Conservation (phyloP, 2,797 vertebrate species). For the Melanotaenia maccullochi region DNA sequence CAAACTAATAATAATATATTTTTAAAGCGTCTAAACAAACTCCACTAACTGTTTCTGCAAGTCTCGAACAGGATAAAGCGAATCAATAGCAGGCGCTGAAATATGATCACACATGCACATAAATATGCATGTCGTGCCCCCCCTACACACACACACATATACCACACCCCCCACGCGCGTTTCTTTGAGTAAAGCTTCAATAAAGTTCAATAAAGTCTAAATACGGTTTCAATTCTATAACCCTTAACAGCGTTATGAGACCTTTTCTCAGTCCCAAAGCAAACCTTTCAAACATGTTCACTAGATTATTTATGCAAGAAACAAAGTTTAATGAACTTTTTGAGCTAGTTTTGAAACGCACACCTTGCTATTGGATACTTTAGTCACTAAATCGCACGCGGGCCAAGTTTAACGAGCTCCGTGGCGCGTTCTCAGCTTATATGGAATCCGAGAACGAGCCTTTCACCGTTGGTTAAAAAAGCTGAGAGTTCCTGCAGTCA, state of each 20-base stretch:
- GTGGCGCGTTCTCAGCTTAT: constrained; percentile 6
- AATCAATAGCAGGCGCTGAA: constrained; percentile 75
- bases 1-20: background rate
- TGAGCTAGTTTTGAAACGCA: constrained; percentile 23
- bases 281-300: background rate
- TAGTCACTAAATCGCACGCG: constrained; percentile 21
- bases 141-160: background rate
- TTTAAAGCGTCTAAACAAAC: background rate
- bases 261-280: background rate
- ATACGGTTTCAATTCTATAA: constrained; percentile 44
- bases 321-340: constrained; percentile 45
- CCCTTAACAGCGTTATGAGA: constrained; percentile 11
- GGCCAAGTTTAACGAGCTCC: constrained; percentile 7
- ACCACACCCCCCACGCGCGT: constrained; percentile 36
- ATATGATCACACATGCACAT: constrained; percentile 70
- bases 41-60: constrained; percentile 9
- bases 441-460: background rate
- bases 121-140: constrained; percentile 48
- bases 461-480: constrained; percentile 19
- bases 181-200: constrained; percentile 62
- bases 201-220: constrained; percentile 55
- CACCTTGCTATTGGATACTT: constrained; percentile 44
- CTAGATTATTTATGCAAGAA: background rate
- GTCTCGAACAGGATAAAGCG: constrained; percentile 35
- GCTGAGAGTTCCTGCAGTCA: background rate